Evolutionary conservation across 2,113 vertebrate species (phyloP).

Genomic region (Proteles cristata): DNA sequence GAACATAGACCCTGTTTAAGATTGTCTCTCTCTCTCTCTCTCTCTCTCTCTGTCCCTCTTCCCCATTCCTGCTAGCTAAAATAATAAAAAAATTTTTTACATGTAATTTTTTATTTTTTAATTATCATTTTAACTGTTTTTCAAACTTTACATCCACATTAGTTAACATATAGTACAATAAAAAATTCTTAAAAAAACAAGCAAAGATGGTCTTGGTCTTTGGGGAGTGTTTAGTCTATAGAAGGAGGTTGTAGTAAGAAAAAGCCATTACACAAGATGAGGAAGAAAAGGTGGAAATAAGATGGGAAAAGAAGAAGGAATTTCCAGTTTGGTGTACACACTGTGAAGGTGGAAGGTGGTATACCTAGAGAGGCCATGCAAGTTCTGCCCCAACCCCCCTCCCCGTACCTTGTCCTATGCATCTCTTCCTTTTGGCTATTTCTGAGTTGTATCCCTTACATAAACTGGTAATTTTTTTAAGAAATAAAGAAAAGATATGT

Average conservation of each 20-base stretch:
- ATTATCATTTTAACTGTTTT: too few species aligned
- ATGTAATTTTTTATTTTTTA: too few species aligned
- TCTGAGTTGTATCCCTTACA: neutral
- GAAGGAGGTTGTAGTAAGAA: neutral
- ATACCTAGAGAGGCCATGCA: neutral
- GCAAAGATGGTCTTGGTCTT: neutral
- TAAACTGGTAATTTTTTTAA: neutral
- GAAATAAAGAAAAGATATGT: neutral
- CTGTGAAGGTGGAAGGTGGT: neutral
- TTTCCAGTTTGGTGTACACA: neutral
- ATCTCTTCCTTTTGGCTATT: constrained; percentile 3
- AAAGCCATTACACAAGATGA: neutral
- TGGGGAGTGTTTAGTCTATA: neutral
- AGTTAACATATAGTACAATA: too few species aligned
- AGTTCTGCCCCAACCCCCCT: neutral
- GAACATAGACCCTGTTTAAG: too few species aligned
- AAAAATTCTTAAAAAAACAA: too few species aligned
- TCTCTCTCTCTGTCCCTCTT: too few species aligned
- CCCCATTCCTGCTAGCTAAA: too few species aligned
- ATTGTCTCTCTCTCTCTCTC: too few species aligned
- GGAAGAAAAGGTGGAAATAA: neutral
- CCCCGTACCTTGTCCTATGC: neutral
- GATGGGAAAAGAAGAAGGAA: neutral
- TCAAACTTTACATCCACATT: too few species aligned
- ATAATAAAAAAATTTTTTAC: too few species aligned